Evolutionary conservation across 2,888 invertebrate species (phyloP), one percentile per base, ranked within the genome.

Genomic region (Maniola hyperantus): DNA sequence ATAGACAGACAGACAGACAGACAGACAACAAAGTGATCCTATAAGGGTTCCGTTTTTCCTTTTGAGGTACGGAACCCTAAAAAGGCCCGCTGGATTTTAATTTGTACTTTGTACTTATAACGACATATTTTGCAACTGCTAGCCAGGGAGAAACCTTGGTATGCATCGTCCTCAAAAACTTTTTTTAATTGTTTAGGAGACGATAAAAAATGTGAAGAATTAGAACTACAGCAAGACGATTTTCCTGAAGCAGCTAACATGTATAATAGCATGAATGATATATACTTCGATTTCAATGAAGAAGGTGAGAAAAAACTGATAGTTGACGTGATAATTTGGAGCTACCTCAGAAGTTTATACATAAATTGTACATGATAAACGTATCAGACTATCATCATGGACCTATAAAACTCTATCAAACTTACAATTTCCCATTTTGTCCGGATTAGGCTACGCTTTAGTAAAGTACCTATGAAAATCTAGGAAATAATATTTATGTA

Each of bases 171-270:
- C 1, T 10, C 11, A 20, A 10, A 54, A 1, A 46, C 54, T n/a
- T 44, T n/a, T 54, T 63, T 67, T 13, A 42, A 54, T 64, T 57
- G 11, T 65, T 67, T 71, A 89, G 89, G 84, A 85, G 64, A 81
- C 79, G 6, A 84, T 69, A 79, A 80, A 53, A 78, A 77, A 72
- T 77, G 78, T 62, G 85, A 88, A 76, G 82, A 85, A 48, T 71
- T 82, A 57, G 83, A 84, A 74, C 46, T 79, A 26, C 71, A 75
- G 46, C 75, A 76, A 61, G 74, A 73, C 64, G 76, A 77, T 26
- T 68, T 69, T 39, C 76, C 73, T 13, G 77, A 77, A 64, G 58
- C 63, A 7, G 34, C 65, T 50, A 65, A 64, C 34, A 44, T 68
- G 33, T 51, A 51, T n/a, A 50, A 67, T 54, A 61, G 54, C 20